phyloP scores from a whole-genome alignment of 2,888 invertebrate genomes.

The Dynastes hyllus region DNA sequence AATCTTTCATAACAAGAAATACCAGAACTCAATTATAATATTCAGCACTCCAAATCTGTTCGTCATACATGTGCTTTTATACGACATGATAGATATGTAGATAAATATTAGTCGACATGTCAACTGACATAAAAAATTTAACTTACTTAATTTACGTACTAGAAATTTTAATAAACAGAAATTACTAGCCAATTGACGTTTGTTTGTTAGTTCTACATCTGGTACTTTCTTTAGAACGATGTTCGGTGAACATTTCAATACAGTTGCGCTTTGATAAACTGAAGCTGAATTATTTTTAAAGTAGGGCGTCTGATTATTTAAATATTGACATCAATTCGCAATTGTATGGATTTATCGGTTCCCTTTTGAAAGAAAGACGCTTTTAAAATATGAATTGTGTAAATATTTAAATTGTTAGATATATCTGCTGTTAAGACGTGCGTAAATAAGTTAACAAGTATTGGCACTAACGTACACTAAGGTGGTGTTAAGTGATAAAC shows the following conservation, averaged over 20 bases:
- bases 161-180: too few species aligned
- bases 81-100: too few species aligned
- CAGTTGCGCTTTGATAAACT: neutral
- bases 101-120: too few species aligned
- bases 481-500: constrained; percentile 25
- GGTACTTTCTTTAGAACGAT: constrained; percentile 2
- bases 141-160: too few species aligned
- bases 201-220: too few species aligned
- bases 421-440: constrained; percentile 19
- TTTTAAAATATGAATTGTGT: constrained; percentile 12
- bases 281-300: constrained; percentile 8
- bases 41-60: too few species aligned
- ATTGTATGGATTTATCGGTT: constrained; percentile 7
- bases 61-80: too few species aligned
- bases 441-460: constrained; percentile 16
- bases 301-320: constrained; percentile 8
- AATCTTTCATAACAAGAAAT: too few species aligned
- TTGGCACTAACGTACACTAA: constrained; percentile 25
- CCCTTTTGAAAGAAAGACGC: constrained; percentile 12
- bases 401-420: constrained; percentile 23
- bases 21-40: too few species aligned
- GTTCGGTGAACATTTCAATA: neutral
- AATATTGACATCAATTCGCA: constrained; percentile 15
- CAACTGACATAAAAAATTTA: too few species aligned
- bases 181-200: too few species aligned